Evolutionary conservation across 2,113 vertebrate genomes (phyloP), one percentile per base, ranked within the genome.

Genomic region (Pelvicachromis taeniatus): DNA sequence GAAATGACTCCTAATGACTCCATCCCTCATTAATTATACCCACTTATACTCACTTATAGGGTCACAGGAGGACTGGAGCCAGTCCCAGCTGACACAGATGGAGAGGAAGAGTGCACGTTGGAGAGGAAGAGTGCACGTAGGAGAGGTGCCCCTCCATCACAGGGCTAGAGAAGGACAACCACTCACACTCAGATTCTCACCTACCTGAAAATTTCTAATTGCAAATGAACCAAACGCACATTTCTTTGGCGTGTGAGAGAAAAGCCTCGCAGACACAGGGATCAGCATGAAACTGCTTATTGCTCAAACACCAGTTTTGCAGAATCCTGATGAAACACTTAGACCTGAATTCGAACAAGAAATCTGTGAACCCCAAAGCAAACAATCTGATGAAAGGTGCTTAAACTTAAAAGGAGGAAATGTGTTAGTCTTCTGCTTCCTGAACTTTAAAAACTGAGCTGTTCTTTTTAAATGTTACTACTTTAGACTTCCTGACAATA

Each of bases 71-170:
- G 9, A 10, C 0, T 75, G 68, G 42, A 48, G 16, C 16, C 10
- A 31, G 4, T 50, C 16, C 68, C 42, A 50, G 42, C 42, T 12
- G 68, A 26, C 68, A 31, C 65, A 11, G 40, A 29, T 45, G 40
- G 3, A 26, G 21, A 26, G 40, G 38, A 16, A 16, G 63, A 68
- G 38, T 42, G 1, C 21, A 70, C 0, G 13, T 1, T 29, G 14
- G 52, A 3, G 52, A 53, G 48, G 48, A 1, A 53, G 19, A 53
- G 50, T 53, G n/a, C n/a, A 54, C 0, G 31, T 3, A 35, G 58
- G 3, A 19, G 68, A 55, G 21, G 12, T 56, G 54, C 53, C 5
- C 10, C 10, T 55, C 3, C 53, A 13, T 23, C 11, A 23, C 10
- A 23, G 53, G 53, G n/a, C n/a, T 23, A 42, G 63, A 10, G 42